phyloP scores from a whole-genome alignment of 2,888 invertebrate genomes.

The Lordiphosa fenestrarum region DNA sequence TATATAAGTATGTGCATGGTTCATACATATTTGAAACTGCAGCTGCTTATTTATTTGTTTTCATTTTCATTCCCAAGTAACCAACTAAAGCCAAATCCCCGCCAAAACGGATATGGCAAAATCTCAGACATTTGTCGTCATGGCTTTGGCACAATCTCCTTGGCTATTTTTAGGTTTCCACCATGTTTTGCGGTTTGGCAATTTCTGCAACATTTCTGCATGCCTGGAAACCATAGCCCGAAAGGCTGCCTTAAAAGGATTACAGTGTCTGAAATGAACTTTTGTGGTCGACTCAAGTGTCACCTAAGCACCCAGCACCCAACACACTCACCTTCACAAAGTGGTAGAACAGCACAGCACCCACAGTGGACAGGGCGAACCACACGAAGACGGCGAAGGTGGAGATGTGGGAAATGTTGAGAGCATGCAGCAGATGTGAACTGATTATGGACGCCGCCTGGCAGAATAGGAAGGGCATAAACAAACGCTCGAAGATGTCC shows the following conservation, averaged over 20 bases:
- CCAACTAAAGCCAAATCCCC: constrained; percentile 31
- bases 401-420: constrained; percentile 88
- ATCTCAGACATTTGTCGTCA: constrained; percentile 34
- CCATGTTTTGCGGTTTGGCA: constrained; percentile 66
- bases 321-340: constrained; percentile 87
- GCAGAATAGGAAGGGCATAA: constrained; percentile 89
- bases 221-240: constrained; percentile 29
- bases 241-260: constrained; percentile 51
- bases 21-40: constrained; percentile 12
- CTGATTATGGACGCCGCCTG: constrained; percentile 89
- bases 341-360: constrained; percentile 90
- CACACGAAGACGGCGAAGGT: constrained; percentile 90
- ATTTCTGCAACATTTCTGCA: constrained; percentile 43
- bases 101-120: not conserved
- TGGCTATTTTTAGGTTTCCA: constrained; percentile 56
- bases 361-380: constrained; percentile 87
- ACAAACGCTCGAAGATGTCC: constrained; percentile 86
- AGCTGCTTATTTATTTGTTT: constrained; percentile 54
- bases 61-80: constrained; percentile 46
- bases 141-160: constrained; percentile 19
- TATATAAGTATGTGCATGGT: not conserved
- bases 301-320: not conserved
- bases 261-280: constrained; percentile 56
- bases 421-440: constrained; percentile 86
- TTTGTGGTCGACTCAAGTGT: constrained; percentile 32